phyloP scores from a whole-genome alignment of 1,140 invertebrate species.

The Episyrphus balteatus region DNA sequence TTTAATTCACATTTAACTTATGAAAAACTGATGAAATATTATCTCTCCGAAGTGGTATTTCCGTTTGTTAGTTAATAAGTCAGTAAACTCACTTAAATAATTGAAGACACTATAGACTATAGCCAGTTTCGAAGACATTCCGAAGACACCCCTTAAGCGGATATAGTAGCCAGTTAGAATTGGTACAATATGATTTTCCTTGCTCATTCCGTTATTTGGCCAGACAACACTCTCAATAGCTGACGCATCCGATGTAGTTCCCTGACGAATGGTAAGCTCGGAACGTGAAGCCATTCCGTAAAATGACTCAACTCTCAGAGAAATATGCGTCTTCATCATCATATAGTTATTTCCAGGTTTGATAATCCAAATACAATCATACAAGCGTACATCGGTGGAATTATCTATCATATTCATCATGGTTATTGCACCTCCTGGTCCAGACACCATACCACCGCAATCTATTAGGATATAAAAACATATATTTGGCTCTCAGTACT shows the following conservation, averaged over 20 bases:
- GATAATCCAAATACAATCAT: constrained; percentile 65
- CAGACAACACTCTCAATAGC: constrained; percentile 47
- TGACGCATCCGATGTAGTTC: constrained; percentile 51
- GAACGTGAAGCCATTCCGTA: constrained; percentile 51
- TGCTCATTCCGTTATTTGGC: constrained; percentile 39
- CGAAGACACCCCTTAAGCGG: constrained; percentile 52
- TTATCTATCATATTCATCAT: constrained; percentile 66
- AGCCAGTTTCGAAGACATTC: constrained; percentile 49
- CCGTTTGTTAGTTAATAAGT: too few species aligned
- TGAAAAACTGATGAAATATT: too few species aligned
- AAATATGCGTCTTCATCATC: constrained; percentile 58
- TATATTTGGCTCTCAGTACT: not conserved
- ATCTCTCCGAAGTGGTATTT: too few species aligned
- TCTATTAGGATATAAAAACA: constrained; percentile 27
- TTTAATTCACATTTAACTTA: too few species aligned
- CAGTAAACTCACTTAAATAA: constrained; percentile 54
- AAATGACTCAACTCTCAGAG: constrained; percentile 53
- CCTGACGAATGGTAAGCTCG: constrained; percentile 51
- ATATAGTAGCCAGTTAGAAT: constrained; percentile 58
- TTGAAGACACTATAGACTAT: constrained; percentile 64
- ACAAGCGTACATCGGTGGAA: constrained; percentile 41
- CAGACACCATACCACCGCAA: constrained; percentile 62
- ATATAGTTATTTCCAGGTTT: constrained; percentile 51
- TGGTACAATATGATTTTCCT: constrained; percentile 49
- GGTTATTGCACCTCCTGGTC: constrained; percentile 60